Conservation (phyloP, 1,140 invertebrate species). For the Drosophila quadrilineata region DNA sequence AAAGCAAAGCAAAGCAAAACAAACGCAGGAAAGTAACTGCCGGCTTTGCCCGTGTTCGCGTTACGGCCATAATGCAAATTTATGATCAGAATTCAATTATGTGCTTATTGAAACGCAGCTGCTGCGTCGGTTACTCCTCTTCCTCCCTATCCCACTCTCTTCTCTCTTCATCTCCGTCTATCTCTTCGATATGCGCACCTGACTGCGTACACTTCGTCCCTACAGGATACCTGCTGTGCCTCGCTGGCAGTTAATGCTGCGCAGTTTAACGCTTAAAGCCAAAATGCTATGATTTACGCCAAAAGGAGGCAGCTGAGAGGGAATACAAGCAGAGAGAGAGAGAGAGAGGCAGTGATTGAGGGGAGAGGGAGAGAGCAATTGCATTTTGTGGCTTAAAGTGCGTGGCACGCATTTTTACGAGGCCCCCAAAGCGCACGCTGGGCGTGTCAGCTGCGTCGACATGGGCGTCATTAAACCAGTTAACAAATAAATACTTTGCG, state of each 20-base stretch:
- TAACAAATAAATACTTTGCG: conserved; percentile 74
- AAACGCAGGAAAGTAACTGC: conserved; percentile 58
- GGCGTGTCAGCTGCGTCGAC: conserved; percentile 30
- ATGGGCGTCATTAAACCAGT: conserved; percentile 75
- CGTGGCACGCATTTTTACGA: conserved; percentile 65
- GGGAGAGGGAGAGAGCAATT: conserved; percentile 24
- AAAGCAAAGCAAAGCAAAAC: conserved; percentile 64
- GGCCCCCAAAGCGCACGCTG: conserved; percentile 15
- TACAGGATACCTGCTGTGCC: conserved; percentile 40
- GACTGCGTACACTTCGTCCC: conserved; percentile 1
- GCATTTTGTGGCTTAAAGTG: conserved; percentile 69
- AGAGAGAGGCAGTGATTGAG: conserved; percentile 1
- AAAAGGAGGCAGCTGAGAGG: conserved; percentile 23
- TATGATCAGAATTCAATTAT: conserved; percentile 80
- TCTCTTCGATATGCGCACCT: neutral
- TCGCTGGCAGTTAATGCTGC: conserved; percentile 64
- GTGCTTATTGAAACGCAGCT: conserved; percentile 79
- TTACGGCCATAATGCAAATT: conserved; percentile 73
- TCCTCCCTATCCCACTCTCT: neutral
- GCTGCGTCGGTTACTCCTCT: conserved; percentile 33
- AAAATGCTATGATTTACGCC: conserved; percentile 73
- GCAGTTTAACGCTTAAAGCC: conserved; percentile 75
- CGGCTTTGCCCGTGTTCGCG: too few relatives aligned
- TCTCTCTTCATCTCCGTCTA: neutral
- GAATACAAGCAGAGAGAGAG: conserved; percentile 14